Evolutionary conservation across 2,113 vertebrate species (phyloP).

Genomic region (Marmota monax): DNA sequence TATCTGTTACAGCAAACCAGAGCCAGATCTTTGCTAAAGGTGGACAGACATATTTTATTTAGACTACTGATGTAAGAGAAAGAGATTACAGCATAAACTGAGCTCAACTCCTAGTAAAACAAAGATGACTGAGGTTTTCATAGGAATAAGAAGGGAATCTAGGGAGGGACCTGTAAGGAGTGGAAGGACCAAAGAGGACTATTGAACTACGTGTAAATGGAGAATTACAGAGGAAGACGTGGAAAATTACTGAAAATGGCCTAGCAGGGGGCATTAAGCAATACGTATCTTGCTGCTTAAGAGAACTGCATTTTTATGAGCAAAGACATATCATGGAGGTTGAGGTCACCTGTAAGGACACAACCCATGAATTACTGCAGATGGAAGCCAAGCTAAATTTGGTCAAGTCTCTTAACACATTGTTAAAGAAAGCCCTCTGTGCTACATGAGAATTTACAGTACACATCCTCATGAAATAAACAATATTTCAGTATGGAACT

Average conservation of each 20-base stretch:
- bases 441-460: not conserved
- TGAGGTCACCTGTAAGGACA: not conserved
- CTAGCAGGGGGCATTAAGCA: not conserved
- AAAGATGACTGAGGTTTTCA: not conserved
- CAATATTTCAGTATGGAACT: not conserved
- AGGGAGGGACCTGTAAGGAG: too few relatives aligned
- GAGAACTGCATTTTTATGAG: not conserved
- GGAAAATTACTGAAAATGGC: not conserved
- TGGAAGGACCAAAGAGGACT: accelerated
- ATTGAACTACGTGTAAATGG: accelerated
- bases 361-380: not conserved
- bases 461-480: not conserved
- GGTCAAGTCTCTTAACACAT: not conserved
- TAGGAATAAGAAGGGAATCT: too few relatives aligned
- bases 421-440: not conserved
- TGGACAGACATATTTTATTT: too few relatives aligned
- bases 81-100: not conserved
- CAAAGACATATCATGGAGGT: accelerated
- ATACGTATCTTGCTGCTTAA: not conserved
- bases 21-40: not conserved
- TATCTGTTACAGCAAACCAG: not conserved
- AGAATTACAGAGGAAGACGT: not conserved
- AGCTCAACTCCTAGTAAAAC: not conserved
- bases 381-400: not conserved
- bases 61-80: not conserved